Conservation (phyloP, 2,797 vertebrate genomes). For the Sarcoramphus papa region DNA sequence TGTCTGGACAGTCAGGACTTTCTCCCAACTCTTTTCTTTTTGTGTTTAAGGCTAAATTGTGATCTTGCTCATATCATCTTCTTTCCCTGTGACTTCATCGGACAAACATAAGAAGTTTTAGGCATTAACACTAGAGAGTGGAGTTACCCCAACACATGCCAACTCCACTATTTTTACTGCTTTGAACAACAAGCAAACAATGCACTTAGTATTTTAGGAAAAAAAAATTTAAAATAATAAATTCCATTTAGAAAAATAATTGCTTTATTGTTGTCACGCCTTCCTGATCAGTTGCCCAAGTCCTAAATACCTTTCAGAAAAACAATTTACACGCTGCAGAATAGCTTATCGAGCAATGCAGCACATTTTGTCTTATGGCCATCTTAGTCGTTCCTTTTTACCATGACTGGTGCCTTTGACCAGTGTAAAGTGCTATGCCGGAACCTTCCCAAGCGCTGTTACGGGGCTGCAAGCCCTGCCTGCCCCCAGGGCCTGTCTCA, state of each 20-base stretch:
- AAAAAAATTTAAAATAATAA: not conserved
- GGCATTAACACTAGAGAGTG: not conserved
- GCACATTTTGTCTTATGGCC: not conserved
- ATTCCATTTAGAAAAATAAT: slow-evolving; percentile 47
- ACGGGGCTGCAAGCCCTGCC: not conserved
- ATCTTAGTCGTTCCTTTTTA: not conserved
- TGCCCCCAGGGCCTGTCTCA: slow-evolving; percentile 16
- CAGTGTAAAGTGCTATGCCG: not conserved
- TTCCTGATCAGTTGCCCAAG: not conserved
- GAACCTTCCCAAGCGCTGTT: not conserved
- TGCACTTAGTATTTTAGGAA: not conserved
- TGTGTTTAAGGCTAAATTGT: not conserved
- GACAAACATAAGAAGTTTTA: not conserved
- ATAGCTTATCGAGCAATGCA: not conserved
- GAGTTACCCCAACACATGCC: not conserved
- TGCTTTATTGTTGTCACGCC: not conserved
- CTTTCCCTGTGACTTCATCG: not conserved
- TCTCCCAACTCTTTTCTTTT: not conserved
- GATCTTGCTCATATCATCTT: not conserved
- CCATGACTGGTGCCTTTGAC: not conserved
- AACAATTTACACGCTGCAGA: slow-evolving; percentile 6
- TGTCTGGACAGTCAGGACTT: not conserved
- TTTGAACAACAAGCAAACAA: slow-evolving; percentile 17
- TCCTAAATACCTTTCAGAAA: slow-evolving; percentile 22
- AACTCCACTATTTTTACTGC: not conserved